A percentile compares a stretch with the other conserved stretches of the same genome.
phyloP scores from a whole-genome alignment of 35 echinoderm and acorn worm species.

The Diadema setosum region DNA sequence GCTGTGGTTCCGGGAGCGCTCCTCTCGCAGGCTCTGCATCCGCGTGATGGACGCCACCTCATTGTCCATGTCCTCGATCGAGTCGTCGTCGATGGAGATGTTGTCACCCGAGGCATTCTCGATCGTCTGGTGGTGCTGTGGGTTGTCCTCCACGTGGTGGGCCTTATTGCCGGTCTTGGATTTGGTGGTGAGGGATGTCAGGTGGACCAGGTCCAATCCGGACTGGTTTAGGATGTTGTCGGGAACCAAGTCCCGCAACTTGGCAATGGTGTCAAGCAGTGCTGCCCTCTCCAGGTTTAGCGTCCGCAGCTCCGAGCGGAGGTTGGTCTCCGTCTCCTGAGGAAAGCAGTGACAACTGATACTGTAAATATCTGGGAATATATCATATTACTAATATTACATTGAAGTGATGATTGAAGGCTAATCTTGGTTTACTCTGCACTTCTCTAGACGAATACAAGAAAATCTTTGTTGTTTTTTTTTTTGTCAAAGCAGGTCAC shows the following conservation, averaged over 20 bases:
- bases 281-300: constrained; percentile 66
- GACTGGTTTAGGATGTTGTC: constrained; percentile 44
- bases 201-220: constrained; percentile 67
- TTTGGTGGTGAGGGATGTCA: constrained; percentile 4
- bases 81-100: constrained; percentile 8
- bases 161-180: neutral
- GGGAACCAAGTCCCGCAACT: constrained; percentile 46
- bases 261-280: constrained; percentile 54
- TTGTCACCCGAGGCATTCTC: neutral
- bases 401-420: too few species aligned
- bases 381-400: too few species aligned
- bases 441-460: too few species aligned
- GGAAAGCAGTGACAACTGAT: too few species aligned
- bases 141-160: neutral
- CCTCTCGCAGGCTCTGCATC: neutral
- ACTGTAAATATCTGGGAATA: too few species aligned
- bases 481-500: too few species aligned
- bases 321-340: constrained; percentile 23
- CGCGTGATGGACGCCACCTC: constrained; percentile 37
- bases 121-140: neutral
- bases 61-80: constrained; percentile 44
- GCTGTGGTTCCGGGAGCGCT: constrained; percentile 29
- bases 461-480: too few species aligned
- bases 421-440: too few species aligned
- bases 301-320: constrained; percentile 28